A percentile compares a stretch with the other conserved stretches of the same genome.
Conservation (phyloP, 1,140 invertebrate species). For the Drosophila suzukii region DNA sequence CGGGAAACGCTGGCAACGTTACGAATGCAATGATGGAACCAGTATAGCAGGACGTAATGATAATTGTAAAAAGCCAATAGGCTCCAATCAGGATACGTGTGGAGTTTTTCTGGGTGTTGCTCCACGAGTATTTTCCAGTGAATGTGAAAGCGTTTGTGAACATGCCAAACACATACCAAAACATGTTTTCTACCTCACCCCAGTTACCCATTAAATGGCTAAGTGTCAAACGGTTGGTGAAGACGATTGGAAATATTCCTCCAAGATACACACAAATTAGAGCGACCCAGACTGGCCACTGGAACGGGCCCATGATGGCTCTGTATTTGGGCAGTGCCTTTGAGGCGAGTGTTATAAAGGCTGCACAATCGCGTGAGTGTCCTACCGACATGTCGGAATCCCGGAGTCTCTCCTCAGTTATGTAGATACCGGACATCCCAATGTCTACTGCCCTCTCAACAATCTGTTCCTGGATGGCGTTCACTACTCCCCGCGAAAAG, state of each 20-base stretch:
- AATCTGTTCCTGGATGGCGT: conserved; percentile 85
- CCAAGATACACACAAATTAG: conserved; percentile 89
- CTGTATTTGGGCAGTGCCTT: conserved; percentile 91
- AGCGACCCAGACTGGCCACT: conserved; percentile 90
- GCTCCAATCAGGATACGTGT: conserved; percentile 89
- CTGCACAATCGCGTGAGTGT: conserved; percentile 89
- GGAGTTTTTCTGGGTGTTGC: conserved; percentile 88
- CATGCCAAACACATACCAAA: conserved; percentile 92
- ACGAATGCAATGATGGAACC: conserved; percentile 92
- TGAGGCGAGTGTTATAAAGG: conserved; percentile 90
- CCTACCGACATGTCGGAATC: conserved; percentile 86
- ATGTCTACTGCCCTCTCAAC: conserved; percentile 85
- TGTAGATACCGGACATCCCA: conserved; percentile 88
- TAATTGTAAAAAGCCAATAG: conserved; percentile 92
- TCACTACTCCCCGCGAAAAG: conserved; percentile 84
- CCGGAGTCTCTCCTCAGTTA: conserved; percentile 86
- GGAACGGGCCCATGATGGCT: conserved; percentile 92
- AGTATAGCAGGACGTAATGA: conserved; percentile 91
- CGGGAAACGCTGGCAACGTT: conserved; percentile 89
- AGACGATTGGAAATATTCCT: conserved; percentile 89
- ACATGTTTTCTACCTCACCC: conserved; percentile 90
- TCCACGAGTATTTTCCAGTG: conserved; percentile 88
- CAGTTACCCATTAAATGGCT: conserved; percentile 87
- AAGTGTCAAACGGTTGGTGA: conserved; percentile 88
- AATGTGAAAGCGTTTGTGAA: conserved; percentile 92